Evolutionary conservation across 2,888 invertebrate species (phyloP).

Genomic region (Leptura quadrifasciata): DNA sequence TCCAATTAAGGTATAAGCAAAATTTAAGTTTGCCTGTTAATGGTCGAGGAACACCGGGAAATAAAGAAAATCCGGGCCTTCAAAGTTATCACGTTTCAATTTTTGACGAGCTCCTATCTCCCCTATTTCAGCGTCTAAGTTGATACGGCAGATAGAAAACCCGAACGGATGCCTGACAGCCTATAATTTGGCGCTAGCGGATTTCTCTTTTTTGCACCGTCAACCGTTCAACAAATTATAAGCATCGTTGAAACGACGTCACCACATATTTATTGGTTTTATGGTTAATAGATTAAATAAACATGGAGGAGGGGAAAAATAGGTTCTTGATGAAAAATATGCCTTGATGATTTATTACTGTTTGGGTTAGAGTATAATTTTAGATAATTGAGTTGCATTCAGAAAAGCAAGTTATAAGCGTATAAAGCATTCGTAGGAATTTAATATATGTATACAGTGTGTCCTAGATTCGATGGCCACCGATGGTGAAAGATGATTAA

Average conservation of each 20-base stretch:
- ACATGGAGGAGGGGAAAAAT: constrained; percentile 35
- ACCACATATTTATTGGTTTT: constrained; percentile 44
- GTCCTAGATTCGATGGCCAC: neutral
- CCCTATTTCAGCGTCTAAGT: constrained; percentile 1
- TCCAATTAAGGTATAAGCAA: too few species aligned
- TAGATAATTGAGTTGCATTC: neutral
- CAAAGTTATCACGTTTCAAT: too few species aligned
- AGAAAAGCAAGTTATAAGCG: neutral
- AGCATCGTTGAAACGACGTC: constrained; percentile 42
- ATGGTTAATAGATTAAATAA: constrained; percentile 40
- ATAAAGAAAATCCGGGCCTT: too few species aligned
- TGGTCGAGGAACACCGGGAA: too few species aligned
- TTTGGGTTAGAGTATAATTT: neutral
- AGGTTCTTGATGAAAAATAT: constrained; percentile 10
- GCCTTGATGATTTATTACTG: constrained; percentile 21
- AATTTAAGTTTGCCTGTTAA: too few species aligned
- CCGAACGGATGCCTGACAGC: constrained; percentile 32
- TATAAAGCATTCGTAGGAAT: neutral
- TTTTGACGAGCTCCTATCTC: constrained; percentile 6
- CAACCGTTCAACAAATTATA: constrained; percentile 39
- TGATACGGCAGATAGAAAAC: constrained; percentile 37
- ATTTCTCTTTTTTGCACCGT: constrained; percentile 35
- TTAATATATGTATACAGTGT: neutral
- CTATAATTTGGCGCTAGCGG: constrained; percentile 40
- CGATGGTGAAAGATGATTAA: too few species aligned